Percentiles rank a stretch among this genome's conserved stretches.
phyloP scores from a whole-genome alignment of 2,888 invertebrate genomes.

The Phalera bucephala region DNA sequence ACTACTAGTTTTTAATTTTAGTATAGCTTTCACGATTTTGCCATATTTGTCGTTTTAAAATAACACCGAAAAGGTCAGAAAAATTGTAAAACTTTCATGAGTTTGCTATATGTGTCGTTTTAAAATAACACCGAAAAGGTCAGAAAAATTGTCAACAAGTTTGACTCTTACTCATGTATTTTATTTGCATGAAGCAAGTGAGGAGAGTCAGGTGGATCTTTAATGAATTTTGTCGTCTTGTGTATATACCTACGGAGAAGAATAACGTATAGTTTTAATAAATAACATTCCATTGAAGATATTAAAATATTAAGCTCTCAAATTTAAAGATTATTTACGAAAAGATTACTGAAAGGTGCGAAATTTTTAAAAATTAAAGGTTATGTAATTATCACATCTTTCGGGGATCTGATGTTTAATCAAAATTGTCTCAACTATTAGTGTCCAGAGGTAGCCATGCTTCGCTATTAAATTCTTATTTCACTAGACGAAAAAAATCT shows the following conservation, averaged over 20 bases:
- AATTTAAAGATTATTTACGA: too few species aligned
- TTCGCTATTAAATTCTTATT: too few species aligned
- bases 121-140: slow-evolving; percentile 44
- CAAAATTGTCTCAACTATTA: too few species aligned
- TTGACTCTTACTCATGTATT: slow-evolving; percentile 73
- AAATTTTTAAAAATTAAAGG: too few species aligned
- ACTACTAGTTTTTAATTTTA: slow-evolving; percentile 50
- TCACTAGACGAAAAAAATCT: too few species aligned
- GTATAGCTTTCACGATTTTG: slow-evolving; percentile 52
- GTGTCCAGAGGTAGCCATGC: too few species aligned
- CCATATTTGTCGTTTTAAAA: slow-evolving; percentile 38
- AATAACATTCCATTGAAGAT: not conserved
- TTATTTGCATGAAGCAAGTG: slow-evolving; percentile 79
- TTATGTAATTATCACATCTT: too few species aligned
- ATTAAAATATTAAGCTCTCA: too few species aligned
- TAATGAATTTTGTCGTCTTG: slow-evolving; percentile 76
- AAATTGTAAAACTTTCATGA: slow-evolving; percentile 54
- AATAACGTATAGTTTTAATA: slow-evolving; percentile 37
- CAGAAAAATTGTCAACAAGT: slow-evolving; percentile 48
- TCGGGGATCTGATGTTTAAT: too few species aligned
- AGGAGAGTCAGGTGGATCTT: slow-evolving; percentile 74
- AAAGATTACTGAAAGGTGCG: too few species aligned
- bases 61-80: slow-evolving; percentile 45
- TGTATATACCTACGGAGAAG: slow-evolving; percentile 77
- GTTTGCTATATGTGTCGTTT: slow-evolving; percentile 41